Base-by-base conservation (phyloP, 2,113 vertebrate species). In the Orthonyx spaldingii region DNA sequence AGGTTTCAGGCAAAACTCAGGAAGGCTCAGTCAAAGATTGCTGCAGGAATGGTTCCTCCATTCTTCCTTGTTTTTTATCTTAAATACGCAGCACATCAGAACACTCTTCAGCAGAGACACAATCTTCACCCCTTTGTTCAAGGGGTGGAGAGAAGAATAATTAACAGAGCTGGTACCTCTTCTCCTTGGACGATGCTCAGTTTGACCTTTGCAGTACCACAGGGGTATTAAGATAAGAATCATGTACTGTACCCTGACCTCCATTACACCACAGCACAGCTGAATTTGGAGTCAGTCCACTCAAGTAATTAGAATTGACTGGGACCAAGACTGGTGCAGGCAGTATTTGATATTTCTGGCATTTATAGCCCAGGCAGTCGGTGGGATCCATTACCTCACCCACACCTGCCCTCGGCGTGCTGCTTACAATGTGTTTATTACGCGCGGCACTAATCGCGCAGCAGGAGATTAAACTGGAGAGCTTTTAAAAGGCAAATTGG, bases 401-500 rank as follows among this genome's bases (percentile, higher is more conserved):
- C 75, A 84, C 90, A 91, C 59, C 91, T 90, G 91, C 91, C 93
- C 77, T 21, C 14, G 7, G 50, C 12, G 3, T 6, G 49, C 70
- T 0, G 3, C 66, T 70, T 72, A 92, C 60, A 86, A 93, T 56
- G 92, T 74, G 65, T 94, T 95, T 88, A 80, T 93, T 92, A 71
- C 10, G 0, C 4, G 3, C 44, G 59, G 76, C 50, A 33, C 87
- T 93, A 77, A 95, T 93, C 22, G 16, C 90, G 64, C 63, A 88
- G 82, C 72, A 81, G 76, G 76, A 10, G n/a, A 86, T 95, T 88
- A 93, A 94, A 94, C 19, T 61, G 42, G 75, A 94, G 79, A 86
- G 85, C 59, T 83, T 97, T 92, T 75, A 86, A 90, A 96, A 96
- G 96, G 94, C 93, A 93, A 94, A 95, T 90, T 92, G 93, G 79